These are phyloP conservation scores for Spodoptera frugiperda DNA, from an alignment of 1,140 invertebrate genomes.

Conservation along the genomic window DNA sequence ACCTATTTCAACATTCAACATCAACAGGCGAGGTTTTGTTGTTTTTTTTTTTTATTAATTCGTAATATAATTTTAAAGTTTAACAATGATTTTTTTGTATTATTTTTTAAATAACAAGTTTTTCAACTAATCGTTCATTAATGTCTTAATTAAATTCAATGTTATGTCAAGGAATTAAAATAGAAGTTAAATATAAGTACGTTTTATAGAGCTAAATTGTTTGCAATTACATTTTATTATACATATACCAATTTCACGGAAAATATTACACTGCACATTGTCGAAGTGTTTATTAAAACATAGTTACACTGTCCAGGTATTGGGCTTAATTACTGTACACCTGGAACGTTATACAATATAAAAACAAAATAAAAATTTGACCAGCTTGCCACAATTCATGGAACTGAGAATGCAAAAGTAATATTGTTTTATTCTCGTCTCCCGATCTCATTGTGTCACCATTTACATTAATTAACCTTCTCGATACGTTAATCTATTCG, in stretches of 20 bases:
- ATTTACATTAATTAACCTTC: constrained; percentile 33
- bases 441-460: not conserved
- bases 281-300: not conserved
- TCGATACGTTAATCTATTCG: constrained; percentile 18
- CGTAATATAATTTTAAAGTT: too few relatives aligned
- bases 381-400: constrained; percentile 17
- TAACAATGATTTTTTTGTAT: too few relatives aligned
- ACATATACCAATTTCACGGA: too few relatives aligned
- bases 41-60: too few relatives aligned
- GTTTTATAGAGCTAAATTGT: not conserved
- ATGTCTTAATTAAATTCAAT: constrained; percentile 6
- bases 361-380: not conserved
- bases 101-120: too few relatives aligned
- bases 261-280: not conserved
- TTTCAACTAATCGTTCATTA: not conserved
- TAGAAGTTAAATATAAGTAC: not conserved
- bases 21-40: too few relatives aligned
- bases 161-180: constrained; percentile 5
- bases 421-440: constrained; percentile 11
- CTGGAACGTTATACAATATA: not conserved
- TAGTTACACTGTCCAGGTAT: not conserved
- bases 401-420: not conserved
- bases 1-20: too few relatives aligned
- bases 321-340: constrained; percentile 7
- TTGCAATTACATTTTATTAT: not conserved